phyloP scores from a whole-genome alignment of 2,113 vertebrate species.

The pig (Sus scrofa) region T2T-Sscrofa CM000828.6:72437001-72437500 shows the following conservation, averaged over 20 bases:
- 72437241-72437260: fast-evolving
- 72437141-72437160: fast-evolving
- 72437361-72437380: not conserved
- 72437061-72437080: not conserved
- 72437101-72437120: not conserved
- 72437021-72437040: not conserved
- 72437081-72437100: not conserved
- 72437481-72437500: not conserved
- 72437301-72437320: not conserved
- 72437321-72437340: too few species aligned
- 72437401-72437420: too few species aligned
- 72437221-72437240: fast-evolving
- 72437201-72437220: fast-evolving
- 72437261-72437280: fast-evolving
- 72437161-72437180: too few species aligned
- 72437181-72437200: fast-evolving
- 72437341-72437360: not conserved
- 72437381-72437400: fast-evolving
- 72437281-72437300: not conserved
- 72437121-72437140: fast-evolving
- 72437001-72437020: fast-evolving
- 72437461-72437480: not conserved
- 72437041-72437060: too few species aligned
- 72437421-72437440: not conserved
- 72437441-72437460: not conserved